Conservation (phyloP, 2,888 invertebrate genomes). For the Hemicrepidius hirtus region DNA sequence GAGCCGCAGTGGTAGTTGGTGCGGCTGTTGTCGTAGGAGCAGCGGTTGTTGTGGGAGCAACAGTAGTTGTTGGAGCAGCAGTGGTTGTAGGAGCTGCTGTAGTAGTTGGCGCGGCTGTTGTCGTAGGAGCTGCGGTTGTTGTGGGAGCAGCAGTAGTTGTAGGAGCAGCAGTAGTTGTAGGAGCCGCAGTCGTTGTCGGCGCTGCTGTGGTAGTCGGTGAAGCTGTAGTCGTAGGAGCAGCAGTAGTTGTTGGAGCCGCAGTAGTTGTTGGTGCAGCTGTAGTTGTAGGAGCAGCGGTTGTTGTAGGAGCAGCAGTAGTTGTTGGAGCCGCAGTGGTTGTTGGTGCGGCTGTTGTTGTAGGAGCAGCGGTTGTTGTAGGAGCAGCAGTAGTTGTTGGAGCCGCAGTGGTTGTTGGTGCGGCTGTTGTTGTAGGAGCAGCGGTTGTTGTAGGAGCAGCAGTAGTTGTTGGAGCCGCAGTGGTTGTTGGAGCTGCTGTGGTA, state of each 20-base stretch:
- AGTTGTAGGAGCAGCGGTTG: not conserved
- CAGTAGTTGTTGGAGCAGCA: not conserved
- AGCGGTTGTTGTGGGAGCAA: not conserved
- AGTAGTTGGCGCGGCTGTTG: not conserved
- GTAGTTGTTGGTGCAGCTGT: constrained; percentile 2
- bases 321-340: not conserved
- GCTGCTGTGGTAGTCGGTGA: not conserved
- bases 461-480: not conserved
- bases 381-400: not conserved
- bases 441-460: not conserved
- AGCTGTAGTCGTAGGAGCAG: not conserved
- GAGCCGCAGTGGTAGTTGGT: not conserved
- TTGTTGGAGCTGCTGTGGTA: not conserved
- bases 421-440: not conserved
- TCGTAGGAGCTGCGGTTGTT: not conserved
- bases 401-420: not conserved
- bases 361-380: not conserved
- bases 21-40: not conserved
- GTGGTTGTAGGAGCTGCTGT: not conserved
- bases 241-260: not conserved
- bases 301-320: not conserved
- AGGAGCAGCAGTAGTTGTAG: not conserved
- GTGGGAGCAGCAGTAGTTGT: not conserved
- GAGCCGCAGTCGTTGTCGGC: constrained; percentile 1
- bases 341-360: not conserved